Evolutionary conservation across 37 sponge, comb jelly and placozoan species (phyloP), one percentile per base, ranked within the genome.

Genomic region (Geodia barretti): DNA sequence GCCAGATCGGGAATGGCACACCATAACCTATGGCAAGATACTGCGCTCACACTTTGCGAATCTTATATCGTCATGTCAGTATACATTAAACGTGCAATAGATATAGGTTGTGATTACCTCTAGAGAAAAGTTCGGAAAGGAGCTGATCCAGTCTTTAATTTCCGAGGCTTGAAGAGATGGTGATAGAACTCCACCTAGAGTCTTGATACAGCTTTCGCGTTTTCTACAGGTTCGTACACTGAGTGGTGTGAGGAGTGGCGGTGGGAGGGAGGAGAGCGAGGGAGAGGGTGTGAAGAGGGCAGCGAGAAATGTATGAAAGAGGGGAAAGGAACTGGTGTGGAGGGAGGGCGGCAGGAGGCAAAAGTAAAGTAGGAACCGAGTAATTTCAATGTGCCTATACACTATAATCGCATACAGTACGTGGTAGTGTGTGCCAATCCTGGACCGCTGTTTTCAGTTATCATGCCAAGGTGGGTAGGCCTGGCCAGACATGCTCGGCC

Each of bases 141-240:
- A 77, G 64, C 20, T 35, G 66, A 39, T 83, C 91, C 19, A 14
- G 29, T 67, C 74, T 77, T n/a, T 66, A 76, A 31, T 39, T 83
- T 71, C 80, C 76, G 28, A 92, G 65, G 37, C 83, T 79, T 2
- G 74, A 81, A 36, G 81, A 65, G 7, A 85, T 73, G 36, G 69
- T 80, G 36, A 63, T 43, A 47, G 79, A 92, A 84, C 84, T 92
- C 85, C 87, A 88, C 73, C 87, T 88, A 70, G 83, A 87, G 66
- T 92, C 92, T 30, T 87, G 84, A 78, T 92, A 92, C 32, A 87
- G 77, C 31, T 74, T 87, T 41, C n/a, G n/a, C n/a, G n/a, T n/a
- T n/a, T n/a, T n/a, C n/a, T n/a, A n/a, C n/a, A 92, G 81, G 72
- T 80, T 79, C 40, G 75, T 80, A 47, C 92, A 92, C 92, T 92